A percentile compares a stretch with the other conserved stretches of the same genome.
Conservation (phyloP, 2,113 vertebrate species). For the Sapajus apella region DNA sequence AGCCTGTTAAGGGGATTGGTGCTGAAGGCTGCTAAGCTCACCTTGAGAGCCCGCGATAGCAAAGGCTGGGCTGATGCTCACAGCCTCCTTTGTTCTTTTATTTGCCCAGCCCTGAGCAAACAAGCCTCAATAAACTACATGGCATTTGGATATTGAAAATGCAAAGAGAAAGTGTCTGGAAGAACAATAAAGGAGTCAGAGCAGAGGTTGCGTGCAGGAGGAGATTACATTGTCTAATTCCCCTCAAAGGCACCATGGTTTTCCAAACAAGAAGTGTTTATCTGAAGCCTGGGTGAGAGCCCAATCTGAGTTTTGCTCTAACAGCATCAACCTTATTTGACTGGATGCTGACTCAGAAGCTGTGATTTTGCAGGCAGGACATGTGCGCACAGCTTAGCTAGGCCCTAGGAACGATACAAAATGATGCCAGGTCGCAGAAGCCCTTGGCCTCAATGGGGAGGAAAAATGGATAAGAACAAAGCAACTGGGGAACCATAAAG, state of each 20-base stretch:
- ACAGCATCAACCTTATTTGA: neutral
- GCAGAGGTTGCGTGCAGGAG: neutral
- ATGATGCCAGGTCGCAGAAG: neutral
- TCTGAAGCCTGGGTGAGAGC: neutral
- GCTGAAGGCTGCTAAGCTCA: neutral
- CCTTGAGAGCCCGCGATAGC: neutral
- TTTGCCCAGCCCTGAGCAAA: constrained; percentile 53
- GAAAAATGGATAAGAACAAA: neutral
- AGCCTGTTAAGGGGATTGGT: neutral
- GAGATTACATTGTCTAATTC: constrained; percentile 5
- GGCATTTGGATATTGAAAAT: constrained; percentile 32
- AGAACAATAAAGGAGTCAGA: neutral
- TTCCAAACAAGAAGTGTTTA: neutral
- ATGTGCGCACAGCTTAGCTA: neutral
- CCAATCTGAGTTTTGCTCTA: neutral
- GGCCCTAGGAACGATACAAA: neutral
- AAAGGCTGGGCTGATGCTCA: neutral
- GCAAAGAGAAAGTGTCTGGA: constrained; percentile 48
- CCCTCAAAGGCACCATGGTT: neutral
- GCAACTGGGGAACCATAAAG: neutral
- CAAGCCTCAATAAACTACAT: neutral
- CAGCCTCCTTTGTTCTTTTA: neutral
- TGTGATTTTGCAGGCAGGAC: neutral
- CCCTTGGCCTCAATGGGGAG: neutral
- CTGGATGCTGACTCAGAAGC: neutral